A percentile compares a stretch with the other conserved stretches of the same genome.
phyloP scores from a whole-genome alignment of 2,113 vertebrate genomes.

The Vulpes ferrilata region DNA sequence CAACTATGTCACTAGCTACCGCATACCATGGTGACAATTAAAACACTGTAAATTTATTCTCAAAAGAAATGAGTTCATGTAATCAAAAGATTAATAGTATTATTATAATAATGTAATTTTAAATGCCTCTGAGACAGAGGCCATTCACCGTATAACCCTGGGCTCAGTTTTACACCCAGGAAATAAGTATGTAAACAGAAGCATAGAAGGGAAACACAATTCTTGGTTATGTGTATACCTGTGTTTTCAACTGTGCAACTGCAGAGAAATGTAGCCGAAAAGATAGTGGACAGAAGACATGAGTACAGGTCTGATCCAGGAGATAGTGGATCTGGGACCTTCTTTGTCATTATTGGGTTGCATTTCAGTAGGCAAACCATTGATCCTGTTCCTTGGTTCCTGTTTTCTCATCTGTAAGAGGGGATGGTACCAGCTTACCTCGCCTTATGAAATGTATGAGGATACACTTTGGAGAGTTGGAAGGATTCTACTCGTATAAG shows the following conservation, averaged over 20 bases:
- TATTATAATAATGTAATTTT: conserved; percentile 33
- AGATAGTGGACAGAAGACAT: neutral
- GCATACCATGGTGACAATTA: conserved; percentile 78
- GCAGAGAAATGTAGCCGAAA: neutral
- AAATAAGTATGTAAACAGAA: conserved; percentile 17
- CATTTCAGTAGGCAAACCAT: neutral
- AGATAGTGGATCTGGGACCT: neutral
- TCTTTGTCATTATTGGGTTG: neutral
- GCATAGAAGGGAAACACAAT: neutral
- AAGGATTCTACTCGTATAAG: neutral
- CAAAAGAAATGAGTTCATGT: conserved; percentile 52
- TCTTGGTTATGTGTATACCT: neutral
- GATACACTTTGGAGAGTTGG: neutral
- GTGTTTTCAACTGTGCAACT: neutral
- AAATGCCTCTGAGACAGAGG: conserved; percentile 7
- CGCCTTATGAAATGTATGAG: neutral
- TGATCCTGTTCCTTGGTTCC: neutral
- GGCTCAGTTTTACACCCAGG: conserved; percentile 3
- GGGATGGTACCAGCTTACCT: neutral
- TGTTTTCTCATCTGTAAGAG: conserved; percentile 16
- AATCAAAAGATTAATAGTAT: conserved; percentile 58
- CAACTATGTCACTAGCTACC: conserved; percentile 57
- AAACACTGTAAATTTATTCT: conserved; percentile 83
- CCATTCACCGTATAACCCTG: neutral
- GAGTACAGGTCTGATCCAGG: neutral